phyloP scores from a whole-genome alignment of 2,888 invertebrate genomes.

The Carabus problematicus region DNA sequence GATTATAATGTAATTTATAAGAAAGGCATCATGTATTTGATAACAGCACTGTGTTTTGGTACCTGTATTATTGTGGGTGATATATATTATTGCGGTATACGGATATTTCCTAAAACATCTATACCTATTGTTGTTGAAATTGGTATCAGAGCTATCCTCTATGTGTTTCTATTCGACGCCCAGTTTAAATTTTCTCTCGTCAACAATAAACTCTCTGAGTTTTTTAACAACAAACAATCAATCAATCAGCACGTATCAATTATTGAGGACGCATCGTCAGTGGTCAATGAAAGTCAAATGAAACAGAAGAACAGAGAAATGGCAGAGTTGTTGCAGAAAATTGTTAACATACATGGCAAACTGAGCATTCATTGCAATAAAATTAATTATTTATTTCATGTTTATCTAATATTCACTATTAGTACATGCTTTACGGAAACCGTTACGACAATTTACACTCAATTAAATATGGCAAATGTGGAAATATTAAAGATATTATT shows the following conservation, averaged over 20 bases:
- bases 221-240: no score
- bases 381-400: background rate
- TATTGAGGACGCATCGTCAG: background rate
- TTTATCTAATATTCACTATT: background rate
- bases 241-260: background rate
- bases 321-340: background rate
- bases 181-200: no score
- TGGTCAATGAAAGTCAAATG: no score
- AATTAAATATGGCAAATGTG: no score
- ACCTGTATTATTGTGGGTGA: background rate
- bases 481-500: no score
- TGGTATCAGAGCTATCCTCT: background rate
- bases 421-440: background rate
- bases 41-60: background rate
- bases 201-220: no score
- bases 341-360: background rate
- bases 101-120: no score
- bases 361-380: background rate
- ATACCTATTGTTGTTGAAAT: background rate
- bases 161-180: background rate
- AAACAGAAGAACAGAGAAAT: background rate
- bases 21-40: slow-evolving; percentile 11
- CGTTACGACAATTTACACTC: background rate
- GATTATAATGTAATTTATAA: slow-evolving; percentile 10
- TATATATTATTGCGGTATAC: no score